Conservation (phyloP, 1,140 invertebrate genomes). For the Trichonephila clavipes region DNA sequence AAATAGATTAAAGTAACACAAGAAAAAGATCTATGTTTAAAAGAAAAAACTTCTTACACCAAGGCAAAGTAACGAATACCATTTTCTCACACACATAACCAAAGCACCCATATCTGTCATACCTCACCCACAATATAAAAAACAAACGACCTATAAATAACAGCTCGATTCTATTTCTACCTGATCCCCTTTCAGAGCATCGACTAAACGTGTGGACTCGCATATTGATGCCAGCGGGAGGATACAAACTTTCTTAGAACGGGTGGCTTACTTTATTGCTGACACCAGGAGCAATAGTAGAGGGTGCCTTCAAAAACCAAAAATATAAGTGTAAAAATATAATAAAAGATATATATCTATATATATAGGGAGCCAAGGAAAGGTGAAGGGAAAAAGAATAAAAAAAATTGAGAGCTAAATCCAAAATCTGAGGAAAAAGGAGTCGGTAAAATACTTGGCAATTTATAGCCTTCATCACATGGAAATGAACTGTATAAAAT, state of each 20-base stretch:
- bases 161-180: neutral
- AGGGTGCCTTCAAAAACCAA: conserved; percentile 42
- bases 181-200: neutral
- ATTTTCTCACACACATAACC: no score
- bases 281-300: conserved; percentile 44
- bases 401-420: conserved; percentile 42
- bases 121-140: no score
- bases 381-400: neutral
- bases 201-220: conserved; percentile 30
- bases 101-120: no score
- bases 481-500: conserved; percentile 75
- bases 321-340: conserved; percentile 71
- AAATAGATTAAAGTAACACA: no score
- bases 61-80: no score
- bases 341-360: conserved; percentile 53
- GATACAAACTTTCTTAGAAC: conserved; percentile 33
- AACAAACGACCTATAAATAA: neutral
- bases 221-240: conserved; percentile 63
- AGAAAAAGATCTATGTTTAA: no score
- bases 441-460: conserved; percentile 68
- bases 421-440: conserved; percentile 30
- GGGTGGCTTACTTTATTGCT: conserved; percentile 66
- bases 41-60: no score
- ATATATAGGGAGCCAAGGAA: conserved; percentile 6
- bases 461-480: conserved; percentile 69